Conservation (phyloP, 1,140 invertebrate species). For the Drosophila ohnishii region DNA sequence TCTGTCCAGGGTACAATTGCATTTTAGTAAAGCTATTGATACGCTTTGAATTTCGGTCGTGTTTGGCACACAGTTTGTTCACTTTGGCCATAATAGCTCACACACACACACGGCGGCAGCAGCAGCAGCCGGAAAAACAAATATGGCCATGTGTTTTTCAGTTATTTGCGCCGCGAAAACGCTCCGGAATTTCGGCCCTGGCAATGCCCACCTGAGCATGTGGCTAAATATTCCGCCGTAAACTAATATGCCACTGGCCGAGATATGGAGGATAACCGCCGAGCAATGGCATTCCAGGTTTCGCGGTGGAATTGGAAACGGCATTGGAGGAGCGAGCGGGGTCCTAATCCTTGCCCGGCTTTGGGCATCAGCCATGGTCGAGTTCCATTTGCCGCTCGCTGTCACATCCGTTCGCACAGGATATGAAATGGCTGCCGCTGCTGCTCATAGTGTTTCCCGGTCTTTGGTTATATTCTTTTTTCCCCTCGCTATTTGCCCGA, state of each 20-base stretch:
- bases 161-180: slow-evolving; percentile 48
- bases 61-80: slow-evolving; percentile 18
- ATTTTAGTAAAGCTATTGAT: slow-evolving; percentile 6
- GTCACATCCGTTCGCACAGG: slow-evolving; percentile 71
- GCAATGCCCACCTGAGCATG: slow-evolving; percentile 23
- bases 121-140: slow-evolving; percentile 30
- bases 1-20: slow-evolving; percentile 20
- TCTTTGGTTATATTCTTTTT: slow-evolving; percentile 17
- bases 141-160: slow-evolving; percentile 54
- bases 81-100: slow-evolving; percentile 34
- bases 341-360: slow-evolving; percentile 53
- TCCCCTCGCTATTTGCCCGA: slow-evolving; percentile 62
- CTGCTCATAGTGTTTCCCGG: slow-evolving; percentile 21
- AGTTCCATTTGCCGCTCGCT: slow-evolving; percentile 41
- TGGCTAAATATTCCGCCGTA: slow-evolving; percentile 39
- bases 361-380: slow-evolving; percentile 49
- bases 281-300: slow-evolving; percentile 17
- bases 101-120: slow-evolving; percentile 12
- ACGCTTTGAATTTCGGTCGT: slow-evolving; percentile 15
- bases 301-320: slow-evolving; percentile 34
- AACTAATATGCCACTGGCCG: slow-evolving; percentile 40
- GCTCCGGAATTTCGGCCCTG: slow-evolving; percentile 13
- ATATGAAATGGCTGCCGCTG: slow-evolving; percentile 62
- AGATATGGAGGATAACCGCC: slow-evolving; percentile 20
- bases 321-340: slow-evolving; percentile 5